These are phyloP conservation scores for Hanleya hanleyi DNA, from an alignment of 2,888 invertebrate genomes.

Conservation along the genomic window DNA sequence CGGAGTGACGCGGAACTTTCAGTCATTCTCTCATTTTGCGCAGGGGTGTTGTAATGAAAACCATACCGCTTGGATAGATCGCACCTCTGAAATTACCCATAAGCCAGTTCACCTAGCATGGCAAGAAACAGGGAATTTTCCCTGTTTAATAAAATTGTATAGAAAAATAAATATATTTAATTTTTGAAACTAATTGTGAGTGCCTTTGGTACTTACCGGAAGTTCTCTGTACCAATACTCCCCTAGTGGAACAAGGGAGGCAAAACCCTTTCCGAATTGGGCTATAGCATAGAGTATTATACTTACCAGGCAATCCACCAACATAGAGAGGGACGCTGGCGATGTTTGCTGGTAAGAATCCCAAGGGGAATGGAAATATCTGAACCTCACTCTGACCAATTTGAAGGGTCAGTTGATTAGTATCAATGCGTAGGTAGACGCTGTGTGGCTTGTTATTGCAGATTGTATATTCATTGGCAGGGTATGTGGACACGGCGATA, in stretches of 20 bases:
- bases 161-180: no score
- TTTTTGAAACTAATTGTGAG: no score
- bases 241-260: not conserved
- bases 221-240: no score
- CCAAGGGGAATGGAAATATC: not conserved
- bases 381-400: not conserved
- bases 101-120: no score
- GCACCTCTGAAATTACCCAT: no score
- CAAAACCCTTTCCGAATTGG: not conserved
- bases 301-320: not conserved
- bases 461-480: not conserved
- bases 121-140: no score
- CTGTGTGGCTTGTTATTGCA: not conserved
- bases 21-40: no score
- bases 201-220: no score
- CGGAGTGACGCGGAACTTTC: no score
- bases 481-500: not conserved
- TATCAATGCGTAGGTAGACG: not conserved
- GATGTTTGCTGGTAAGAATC: not conserved
- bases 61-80: no score
- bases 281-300: not conserved
- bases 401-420: not conserved
- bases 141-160: no score
- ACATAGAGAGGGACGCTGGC: not conserved
- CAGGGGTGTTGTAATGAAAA: no score